Conservation (phyloP, 2,113 vertebrate species). For the Centropristis striata region DNA sequence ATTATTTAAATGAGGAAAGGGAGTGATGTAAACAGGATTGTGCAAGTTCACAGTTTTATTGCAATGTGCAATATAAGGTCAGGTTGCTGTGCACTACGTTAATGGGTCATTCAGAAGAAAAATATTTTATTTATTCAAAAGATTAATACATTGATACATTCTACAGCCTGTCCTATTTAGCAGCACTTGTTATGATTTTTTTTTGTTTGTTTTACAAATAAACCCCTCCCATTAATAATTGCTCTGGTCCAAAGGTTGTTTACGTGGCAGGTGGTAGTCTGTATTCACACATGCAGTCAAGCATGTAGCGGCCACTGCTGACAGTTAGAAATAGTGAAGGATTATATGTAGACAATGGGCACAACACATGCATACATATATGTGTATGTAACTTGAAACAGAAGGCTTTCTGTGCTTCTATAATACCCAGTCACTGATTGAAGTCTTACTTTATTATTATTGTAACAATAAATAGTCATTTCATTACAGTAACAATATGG, state of each 20-base stretch:
- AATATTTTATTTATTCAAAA: too few species aligned
- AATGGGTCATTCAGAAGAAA: too few species aligned
- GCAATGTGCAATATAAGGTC: too few species aligned
- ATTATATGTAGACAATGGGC: neutral
- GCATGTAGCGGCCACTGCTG: neutral
- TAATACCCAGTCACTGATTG: neutral
- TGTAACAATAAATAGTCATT: neutral
- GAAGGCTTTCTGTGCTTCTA: neutral
- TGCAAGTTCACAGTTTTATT: too few species aligned
- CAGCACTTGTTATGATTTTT: too few species aligned
- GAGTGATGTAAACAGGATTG: too few species aligned
- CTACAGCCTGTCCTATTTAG: neutral
- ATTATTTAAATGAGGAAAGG: too few species aligned
- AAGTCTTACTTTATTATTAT: neutral
- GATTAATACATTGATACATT: too few species aligned
- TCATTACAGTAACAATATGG: neutral
- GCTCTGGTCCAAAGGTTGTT: conserved; percentile 14
- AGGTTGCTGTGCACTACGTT: too few species aligned
- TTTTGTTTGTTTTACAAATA: too few species aligned
- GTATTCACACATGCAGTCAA: neutral
- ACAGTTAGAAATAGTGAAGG: neutral
- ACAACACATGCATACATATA: neutral
- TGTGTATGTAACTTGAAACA: neutral
- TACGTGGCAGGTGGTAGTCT: neutral
- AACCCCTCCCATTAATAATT: neutral